Base-by-base conservation (phyloP, 1,140 invertebrate species). In the Dryas iulia region DNA sequence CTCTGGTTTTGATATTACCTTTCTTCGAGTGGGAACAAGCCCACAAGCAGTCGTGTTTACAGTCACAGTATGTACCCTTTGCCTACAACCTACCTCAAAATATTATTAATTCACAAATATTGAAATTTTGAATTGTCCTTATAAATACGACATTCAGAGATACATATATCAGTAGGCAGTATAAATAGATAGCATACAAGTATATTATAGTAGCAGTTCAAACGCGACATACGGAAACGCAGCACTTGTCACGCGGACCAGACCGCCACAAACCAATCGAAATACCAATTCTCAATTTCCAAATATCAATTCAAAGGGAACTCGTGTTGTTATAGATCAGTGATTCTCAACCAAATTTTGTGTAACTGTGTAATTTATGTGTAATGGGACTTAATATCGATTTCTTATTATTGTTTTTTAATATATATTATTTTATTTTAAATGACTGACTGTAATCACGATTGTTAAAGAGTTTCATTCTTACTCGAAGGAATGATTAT, bases 271-370 rank as follows among this genome's bases (percentile, higher is more conserved):
- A 84, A 76, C 74, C 77, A 84, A 82, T 83, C 82, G 69, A 77
- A 84, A 84, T 81, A 81, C 81, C 74, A 65, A 78, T 79, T 79
- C 71, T 70, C 72, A 71, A 80, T 81, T 81, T 77, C 76, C 68
- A 73, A 79, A 87, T 87, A 76, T 71, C 77, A 47, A 47, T 47
- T 47, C 39, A 21, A 47, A 47, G 14, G 18, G 39, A n/a, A n/a
- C n/a, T n/a, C n/a, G 14, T 12, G 33, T 39, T 39, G 21, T 18
- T 47, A 47, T 47, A 21, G 39, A 7, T 18, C 39, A 47, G 39
- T 47, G 39, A 18, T 47, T 47, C 18, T 47, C 39, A n/a, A n/a
- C n/a, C n/a, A 47, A 47, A 47, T 21, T 14, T 14, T 35, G 33
- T 5, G 33, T 35, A n/a, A n/a, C n/a, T n/a, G n/a, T 4, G 33